Evolutionary conservation across 2,888 invertebrate genomes (phyloP).

Genomic region (Hipparchia sbordonii): DNA sequence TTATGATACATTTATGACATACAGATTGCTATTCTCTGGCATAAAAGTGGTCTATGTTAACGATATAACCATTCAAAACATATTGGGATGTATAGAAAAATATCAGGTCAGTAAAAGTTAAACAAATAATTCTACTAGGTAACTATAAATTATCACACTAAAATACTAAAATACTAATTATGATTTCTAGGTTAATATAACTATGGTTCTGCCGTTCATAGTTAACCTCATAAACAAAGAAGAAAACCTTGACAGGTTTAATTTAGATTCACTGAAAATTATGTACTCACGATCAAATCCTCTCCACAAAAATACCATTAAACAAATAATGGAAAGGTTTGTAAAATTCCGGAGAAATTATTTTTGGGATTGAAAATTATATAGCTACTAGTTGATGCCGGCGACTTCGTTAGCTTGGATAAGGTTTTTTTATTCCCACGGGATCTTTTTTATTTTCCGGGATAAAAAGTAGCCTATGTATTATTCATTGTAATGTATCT

Average conservation of each 20-base stretch:
- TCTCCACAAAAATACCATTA: conserved; percentile 61
- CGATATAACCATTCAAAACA: conserved; percentile 42
- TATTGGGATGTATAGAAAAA: conserved; percentile 53
- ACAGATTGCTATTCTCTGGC: conserved; percentile 59
- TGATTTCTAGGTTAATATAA: conserved; percentile 58
- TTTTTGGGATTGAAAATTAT: too few relatives aligned
- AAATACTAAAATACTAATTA: background rate
- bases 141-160: background rate
- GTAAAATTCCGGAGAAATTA: background rate
- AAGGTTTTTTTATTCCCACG: too few relatives aligned
- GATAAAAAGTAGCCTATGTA: too few relatives aligned
- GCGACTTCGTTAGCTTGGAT: too few relatives aligned
- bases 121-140: background rate
- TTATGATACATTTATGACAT: conserved; percentile 66
- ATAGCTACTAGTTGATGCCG: too few relatives aligned
- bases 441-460: too few relatives aligned
- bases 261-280: conserved; percentile 59
- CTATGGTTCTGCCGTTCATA: conserved; percentile 57
- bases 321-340: conserved; percentile 61
- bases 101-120: conserved; percentile 48
- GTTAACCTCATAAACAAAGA: conserved; percentile 56
- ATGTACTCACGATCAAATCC: conserved; percentile 64
- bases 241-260: conserved; percentile 47
- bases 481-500: too few relatives aligned
- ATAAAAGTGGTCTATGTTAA: conserved; percentile 58